These are phyloP conservation scores for Boleophthalmus pectinirostris DNA, from an alignment of 2,113 vertebrate genomes.

Conservation along the genomic window DNA sequence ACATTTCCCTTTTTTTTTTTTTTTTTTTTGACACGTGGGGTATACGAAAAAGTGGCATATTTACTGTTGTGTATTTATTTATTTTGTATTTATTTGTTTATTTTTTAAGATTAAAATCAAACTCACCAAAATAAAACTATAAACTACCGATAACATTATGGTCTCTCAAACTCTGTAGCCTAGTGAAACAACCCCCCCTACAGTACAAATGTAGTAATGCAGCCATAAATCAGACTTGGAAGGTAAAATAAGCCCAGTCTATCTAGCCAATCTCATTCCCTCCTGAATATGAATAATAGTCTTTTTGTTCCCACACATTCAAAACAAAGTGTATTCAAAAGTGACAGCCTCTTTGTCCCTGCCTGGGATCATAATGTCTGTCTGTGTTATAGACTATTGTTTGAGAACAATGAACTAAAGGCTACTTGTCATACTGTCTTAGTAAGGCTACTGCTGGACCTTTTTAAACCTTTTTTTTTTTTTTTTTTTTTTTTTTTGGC, in stretches of 20 bases:
- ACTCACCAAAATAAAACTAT: too few relatives aligned
- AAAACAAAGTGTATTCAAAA: constrained; percentile 35
- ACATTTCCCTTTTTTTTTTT: too few relatives aligned
- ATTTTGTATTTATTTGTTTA: too few relatives aligned
- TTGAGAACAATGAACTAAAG: constrained; percentile 34
- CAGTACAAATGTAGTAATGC: constrained; percentile 13
- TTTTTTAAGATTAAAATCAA: too few relatives aligned
- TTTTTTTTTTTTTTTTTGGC: too few relatives aligned
- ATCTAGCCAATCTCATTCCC: neutral
- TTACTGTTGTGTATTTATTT: too few relatives aligned
- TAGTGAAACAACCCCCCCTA: constrained; percentile 29
- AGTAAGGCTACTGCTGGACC: too few relatives aligned
- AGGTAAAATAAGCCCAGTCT: neutral
- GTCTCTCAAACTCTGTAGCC: neutral
- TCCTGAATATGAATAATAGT: constrained; percentile 20
- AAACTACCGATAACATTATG: too few relatives aligned
- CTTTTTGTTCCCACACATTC: constrained; percentile 5
- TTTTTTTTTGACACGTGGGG: too few relatives aligned
- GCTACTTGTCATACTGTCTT: too few relatives aligned
- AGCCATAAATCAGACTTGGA: constrained; percentile 19
- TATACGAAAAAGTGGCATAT: too few relatives aligned
- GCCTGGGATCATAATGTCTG: neutral
- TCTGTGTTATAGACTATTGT: constrained; percentile 35
- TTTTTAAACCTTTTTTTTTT: too few relatives aligned
- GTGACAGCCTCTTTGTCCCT: constrained; percentile 54